Evolutionary conservation across 1,140 invertebrate genomes (phyloP).

Genomic region (Aphidius gifuensis): DNA sequence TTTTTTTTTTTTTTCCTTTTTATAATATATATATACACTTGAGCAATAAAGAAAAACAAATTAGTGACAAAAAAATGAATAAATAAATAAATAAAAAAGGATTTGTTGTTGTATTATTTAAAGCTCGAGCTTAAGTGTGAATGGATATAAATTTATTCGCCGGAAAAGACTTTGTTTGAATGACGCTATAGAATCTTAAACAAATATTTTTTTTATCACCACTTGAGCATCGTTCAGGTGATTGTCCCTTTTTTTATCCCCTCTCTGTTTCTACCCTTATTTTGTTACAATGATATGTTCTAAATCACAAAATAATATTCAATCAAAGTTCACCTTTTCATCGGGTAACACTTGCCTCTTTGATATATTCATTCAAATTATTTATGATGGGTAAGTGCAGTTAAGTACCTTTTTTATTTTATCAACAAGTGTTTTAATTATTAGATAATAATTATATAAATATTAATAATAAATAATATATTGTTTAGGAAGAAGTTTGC

Average conservation of each 20-base stretch:
- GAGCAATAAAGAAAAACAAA: conserved; percentile 7
- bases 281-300: no score
- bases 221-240: not conserved
- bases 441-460: not conserved
- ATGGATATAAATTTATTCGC: conserved; percentile 14
- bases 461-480: no score
- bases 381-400: conserved; percentile 14
- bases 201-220: conserved; percentile 24
- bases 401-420: not conserved
- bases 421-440: not conserved
- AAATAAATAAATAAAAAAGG: conserved; percentile 18
- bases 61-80: not conserved
- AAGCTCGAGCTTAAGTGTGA: conserved; percentile 1
- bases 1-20: conserved; percentile 1
- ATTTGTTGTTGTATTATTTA: not conserved
- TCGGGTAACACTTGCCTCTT: not conserved
- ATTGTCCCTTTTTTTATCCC: not conserved
- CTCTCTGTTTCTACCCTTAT: not conserved
- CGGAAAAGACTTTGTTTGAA: conserved; percentile 10
- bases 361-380: no score
- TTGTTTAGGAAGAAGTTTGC: conserved; percentile 63
- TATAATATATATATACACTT: conserved; percentile 1
- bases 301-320: not conserved
- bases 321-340: conserved; percentile 13
- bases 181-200: conserved; percentile 14